Evolutionary conservation across 2,797 vertebrate genomes (phyloP).

Genomic region (Enteromius afrohamiltoni): DNA sequence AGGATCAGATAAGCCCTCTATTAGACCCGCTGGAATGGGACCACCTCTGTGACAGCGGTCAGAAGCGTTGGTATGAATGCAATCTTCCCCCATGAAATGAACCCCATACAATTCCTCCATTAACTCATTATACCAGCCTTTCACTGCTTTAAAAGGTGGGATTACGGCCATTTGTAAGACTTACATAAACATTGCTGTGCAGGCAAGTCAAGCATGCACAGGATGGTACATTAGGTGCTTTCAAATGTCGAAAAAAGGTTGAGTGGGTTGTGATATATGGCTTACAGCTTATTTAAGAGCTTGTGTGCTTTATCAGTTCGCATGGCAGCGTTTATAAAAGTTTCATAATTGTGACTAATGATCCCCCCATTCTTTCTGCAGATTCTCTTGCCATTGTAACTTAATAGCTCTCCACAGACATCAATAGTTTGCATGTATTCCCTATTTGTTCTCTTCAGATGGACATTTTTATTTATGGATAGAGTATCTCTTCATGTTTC

Average conservation of each 20-base stretch:
- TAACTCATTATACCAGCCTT: conserved; percentile 35
- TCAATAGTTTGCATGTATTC: conserved; percentile 25
- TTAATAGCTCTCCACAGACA: conserved; percentile 28
- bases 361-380: conserved; percentile 17
- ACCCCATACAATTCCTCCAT: conserved; percentile 30
- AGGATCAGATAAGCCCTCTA: conserved; percentile 60
- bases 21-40: conserved; percentile 49
- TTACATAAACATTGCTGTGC: conserved; percentile 41
- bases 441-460: conserved; percentile 24
- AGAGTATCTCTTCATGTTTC: neutral
- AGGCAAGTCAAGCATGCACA: conserved; percentile 29
- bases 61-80: conserved; percentile 26
- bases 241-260: conserved; percentile 41
- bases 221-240: conserved; percentile 31
- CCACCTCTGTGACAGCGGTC: conserved; percentile 45
- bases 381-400: conserved; percentile 23
- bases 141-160: conserved; percentile 27
- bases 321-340: conserved; percentile 19
- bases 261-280: conserved; percentile 32
- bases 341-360: conserved; percentile 38
- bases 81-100: conserved; percentile 41
- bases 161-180: conserved; percentile 26
- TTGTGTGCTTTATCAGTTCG: conserved; percentile 11
- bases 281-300: conserved; percentile 30
- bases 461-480: neutral